A percentile compares a stretch with the other conserved stretches of the same genome.
phyloP scores from a whole-genome alignment of 2,797 vertebrate genomes.

The Anolis apletophallus region DNA sequence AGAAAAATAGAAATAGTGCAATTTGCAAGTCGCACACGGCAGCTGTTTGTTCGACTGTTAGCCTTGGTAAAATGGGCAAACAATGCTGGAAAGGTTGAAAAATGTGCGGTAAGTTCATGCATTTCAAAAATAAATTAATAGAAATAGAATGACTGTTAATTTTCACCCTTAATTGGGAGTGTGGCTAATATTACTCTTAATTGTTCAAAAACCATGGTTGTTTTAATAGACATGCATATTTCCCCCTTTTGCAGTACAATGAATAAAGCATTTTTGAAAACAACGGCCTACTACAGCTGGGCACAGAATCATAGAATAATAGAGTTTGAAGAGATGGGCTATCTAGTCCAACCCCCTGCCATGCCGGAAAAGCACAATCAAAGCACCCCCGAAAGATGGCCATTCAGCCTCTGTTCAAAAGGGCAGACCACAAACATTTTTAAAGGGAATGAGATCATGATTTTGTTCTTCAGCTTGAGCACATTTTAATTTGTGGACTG shows the following conservation, averaged over 20 bases:
- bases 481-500: neutral
- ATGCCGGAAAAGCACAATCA: too few relatives aligned
- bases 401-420: too few relatives aligned
- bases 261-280: neutral
- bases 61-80: slow-evolving; percentile 98
- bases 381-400: too few relatives aligned
- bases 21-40: slow-evolving; percentile 96
- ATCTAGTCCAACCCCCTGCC: too few relatives aligned
- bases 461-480: neutral
- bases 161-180: neutral
- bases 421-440: neutral
- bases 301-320: too few relatives aligned
- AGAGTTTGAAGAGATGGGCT: too few relatives aligned
- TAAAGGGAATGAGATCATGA: neutral
- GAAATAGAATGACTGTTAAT: neutral
- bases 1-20: slow-evolving; percentile 99
- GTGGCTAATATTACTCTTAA: neutral
- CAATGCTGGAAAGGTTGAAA: slow-evolving; percentile 98
- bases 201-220: neutral
- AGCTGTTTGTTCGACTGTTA: slow-evolving; percentile 95
- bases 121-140: neutral
- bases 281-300: neutral
- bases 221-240: neutral
- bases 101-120: slow-evolving; percentile 92
- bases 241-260: neutral